These are phyloP conservation scores for Eledona agricola DNA, from an alignment of 2,888 invertebrate species.

Conservation along the genomic window DNA sequence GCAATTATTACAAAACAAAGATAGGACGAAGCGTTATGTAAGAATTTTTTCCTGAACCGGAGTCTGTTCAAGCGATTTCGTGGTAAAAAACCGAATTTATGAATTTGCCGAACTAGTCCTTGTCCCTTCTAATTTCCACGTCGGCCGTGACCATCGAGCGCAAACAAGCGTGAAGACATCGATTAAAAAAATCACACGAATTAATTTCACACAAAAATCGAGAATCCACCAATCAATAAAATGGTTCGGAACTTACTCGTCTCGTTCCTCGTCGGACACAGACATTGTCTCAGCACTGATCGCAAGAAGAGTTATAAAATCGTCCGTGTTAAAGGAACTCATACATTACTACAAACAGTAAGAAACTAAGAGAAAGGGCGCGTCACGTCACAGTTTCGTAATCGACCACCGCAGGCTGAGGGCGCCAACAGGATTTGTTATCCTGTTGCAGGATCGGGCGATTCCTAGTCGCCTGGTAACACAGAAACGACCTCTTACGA, in stretches of 20 bases:
- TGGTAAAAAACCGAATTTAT: conserved; percentile 25
- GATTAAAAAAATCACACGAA: conserved; percentile 24
- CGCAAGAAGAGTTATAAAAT: conserved; percentile 24
- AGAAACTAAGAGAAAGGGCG: conserved; percentile 44
- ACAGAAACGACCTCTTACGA: conserved; percentile 4
- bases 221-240: conserved; percentile 26
- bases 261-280: conserved; percentile 73
- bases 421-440: conserved; percentile 33
- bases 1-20: conserved; percentile 13
- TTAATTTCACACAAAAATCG: conserved; percentile 22
- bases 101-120: conserved; percentile 28
- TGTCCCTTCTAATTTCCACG: conserved; percentile 36
- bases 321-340: conserved; percentile 30
- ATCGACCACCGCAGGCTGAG: conserved; percentile 47
- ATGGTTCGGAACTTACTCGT: conserved; percentile 69
- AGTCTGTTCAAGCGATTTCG: conserved; percentile 18
- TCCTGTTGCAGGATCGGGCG: conserved; percentile 34
- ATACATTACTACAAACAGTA: conserved; percentile 40
- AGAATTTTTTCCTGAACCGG: conserved; percentile 7
- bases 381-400: conserved; percentile 39
- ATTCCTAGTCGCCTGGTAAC: conserved; percentile 14
- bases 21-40: conserved; percentile 25
- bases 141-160: conserved; percentile 37
- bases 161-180: conserved; percentile 32
- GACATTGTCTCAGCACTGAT: conserved; percentile 42